Evolutionary conservation across 2,888 invertebrate genomes (phyloP), one percentile per base, ranked within the genome.

Genomic region (Zele albiditarsus): DNA sequence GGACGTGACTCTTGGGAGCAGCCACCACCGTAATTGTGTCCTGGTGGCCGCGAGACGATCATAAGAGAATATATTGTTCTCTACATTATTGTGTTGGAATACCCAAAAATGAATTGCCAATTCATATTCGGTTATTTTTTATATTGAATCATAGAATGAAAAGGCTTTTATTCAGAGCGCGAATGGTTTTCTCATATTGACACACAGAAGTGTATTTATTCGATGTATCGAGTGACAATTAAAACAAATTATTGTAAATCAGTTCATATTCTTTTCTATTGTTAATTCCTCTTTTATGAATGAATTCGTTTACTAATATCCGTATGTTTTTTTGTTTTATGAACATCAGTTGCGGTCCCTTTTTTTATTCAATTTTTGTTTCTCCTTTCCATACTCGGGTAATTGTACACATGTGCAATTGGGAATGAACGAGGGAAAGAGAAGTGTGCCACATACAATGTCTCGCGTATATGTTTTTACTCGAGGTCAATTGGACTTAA

Each of bases 401-500:
- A 60, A 60, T 27, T 27, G 20, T 20, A n/a, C 4, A 53, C 12
- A 60, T 27, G 5, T 28, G 8, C n/a, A 63, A 63, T 31, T 62
- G 25, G 16, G 31, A n/a, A 14, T 38, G 33, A 8, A 49, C 28
- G 20, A 27, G 38, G 16, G 58, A 49, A 38, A 16, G 25, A 65
- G 20, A 72, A 71, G 68, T 68, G 33, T 38, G 71, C 46, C 62
- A 46, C 20, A 69, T 23, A 63, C 16, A 20, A 33, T 63, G 38
- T 63, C 38, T 38, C 0, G 23, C 27, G 27, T 62, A 27, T 33
- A 68, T 57, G 28, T 53, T 68, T 68, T 71, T 57, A 25, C 33
- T 25, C 67, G 71, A 75, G 75, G 75, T 75, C 75, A 75, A 75
- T 75, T 75, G 75, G 68, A 67, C 49, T 72, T 75, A 75, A 75